Conservation (phyloP, 2,113 vertebrate species). For the Morone chrysops region DNA sequence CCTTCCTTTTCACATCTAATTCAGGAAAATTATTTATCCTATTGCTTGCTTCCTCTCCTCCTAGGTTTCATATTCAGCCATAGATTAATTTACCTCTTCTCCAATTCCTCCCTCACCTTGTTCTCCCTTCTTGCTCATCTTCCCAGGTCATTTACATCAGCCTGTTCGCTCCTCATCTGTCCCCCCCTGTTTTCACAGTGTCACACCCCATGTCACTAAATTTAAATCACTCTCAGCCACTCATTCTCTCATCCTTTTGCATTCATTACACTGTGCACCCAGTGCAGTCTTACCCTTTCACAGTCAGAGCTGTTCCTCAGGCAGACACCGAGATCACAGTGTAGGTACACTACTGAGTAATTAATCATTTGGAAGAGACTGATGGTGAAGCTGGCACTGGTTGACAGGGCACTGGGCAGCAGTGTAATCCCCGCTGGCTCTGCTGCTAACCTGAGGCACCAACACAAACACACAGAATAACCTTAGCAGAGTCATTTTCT, state of each 20-base stretch:
- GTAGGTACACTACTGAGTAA: conserved; percentile 83
- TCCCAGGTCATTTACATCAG: conserved; percentile 30
- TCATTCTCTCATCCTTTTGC: conserved; percentile 43
- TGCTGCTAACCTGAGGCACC: conserved; percentile 58
- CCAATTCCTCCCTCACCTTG: conserved; percentile 7
- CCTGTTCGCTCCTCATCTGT: conserved; percentile 29
- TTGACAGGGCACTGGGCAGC: conserved; percentile 74
- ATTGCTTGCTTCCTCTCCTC: background rate
- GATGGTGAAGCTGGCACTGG: conserved; percentile 82
- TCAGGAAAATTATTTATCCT: background rate
- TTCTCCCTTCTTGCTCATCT: background rate
- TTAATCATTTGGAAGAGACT: conserved; percentile 89
- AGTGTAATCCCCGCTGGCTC: conserved; percentile 77
- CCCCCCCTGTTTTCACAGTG: conserved; percentile 41
- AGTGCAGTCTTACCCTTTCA: conserved; percentile 74
- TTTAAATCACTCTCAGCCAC: conserved; percentile 61
- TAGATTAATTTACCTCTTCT: conserved; percentile 16
- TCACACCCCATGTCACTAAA: conserved; percentile 51
- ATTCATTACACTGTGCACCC: conserved; percentile 46
- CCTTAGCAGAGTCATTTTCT: background rate
- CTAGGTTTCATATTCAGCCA: background rate
- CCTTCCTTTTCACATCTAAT: background rate
- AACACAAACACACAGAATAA: conserved; percentile 42
- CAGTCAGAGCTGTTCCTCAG: conserved; percentile 72
- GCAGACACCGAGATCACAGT: conserved; percentile 84